Conservation (phyloP, 2,113 vertebrate species). For the Hyaena hyaena region DNA sequence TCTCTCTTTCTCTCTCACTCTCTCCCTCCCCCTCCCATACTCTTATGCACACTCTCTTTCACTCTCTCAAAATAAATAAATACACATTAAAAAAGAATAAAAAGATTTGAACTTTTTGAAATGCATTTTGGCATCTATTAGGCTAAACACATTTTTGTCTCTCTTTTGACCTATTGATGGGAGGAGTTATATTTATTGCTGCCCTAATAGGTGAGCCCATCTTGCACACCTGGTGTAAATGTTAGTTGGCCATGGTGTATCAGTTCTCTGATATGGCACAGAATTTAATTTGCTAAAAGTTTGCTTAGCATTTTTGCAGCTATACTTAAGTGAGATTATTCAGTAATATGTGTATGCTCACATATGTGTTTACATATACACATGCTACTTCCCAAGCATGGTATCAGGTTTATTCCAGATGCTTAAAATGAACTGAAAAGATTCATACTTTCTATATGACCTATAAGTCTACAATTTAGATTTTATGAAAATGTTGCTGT, state of each 20-base stretch:
- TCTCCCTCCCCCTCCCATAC: no score
- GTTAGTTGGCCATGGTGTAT: background rate
- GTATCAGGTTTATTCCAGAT: background rate
- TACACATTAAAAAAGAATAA: background rate
- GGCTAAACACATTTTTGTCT: background rate
- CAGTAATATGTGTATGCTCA: background rate
- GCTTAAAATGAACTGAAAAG: background rate
- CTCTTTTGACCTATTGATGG: background rate
- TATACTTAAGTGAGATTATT: background rate
- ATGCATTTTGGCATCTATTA: background rate
- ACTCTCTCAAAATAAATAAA: no score
- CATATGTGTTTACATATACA: background rate
- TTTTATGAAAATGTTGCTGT: background rate
- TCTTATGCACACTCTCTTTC: no score
- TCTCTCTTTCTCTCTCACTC: no score
- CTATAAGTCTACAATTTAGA: background rate
- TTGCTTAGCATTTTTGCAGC: background rate
- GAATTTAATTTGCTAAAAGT: constrained; percentile 19
- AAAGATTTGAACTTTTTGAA: background rate
- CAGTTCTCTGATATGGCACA: background rate
- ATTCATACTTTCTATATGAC: background rate
- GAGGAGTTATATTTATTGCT: background rate
- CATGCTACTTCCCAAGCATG: background rate
- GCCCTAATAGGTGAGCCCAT: background rate
- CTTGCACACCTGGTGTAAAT: background rate